phyloP scores from a whole-genome alignment of 2,797 vertebrate species.

The Pempheris klunzingeri region DNA sequence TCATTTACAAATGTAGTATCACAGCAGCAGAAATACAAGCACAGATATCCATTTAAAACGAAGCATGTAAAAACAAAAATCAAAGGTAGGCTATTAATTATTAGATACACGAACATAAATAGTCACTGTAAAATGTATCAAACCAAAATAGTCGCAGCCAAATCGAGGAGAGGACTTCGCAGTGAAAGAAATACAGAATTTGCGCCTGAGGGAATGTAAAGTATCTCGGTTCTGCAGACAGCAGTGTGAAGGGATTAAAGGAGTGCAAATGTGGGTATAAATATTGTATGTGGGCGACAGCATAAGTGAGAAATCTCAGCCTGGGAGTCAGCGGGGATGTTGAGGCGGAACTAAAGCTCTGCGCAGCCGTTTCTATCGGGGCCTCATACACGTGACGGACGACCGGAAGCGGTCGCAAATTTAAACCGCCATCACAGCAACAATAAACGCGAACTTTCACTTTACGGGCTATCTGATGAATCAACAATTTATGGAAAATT shows the following conservation, averaged over 20 bases:
- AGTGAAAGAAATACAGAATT: not conserved
- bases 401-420: conserved; percentile 72
- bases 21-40: not conserved
- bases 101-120: not conserved
- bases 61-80: not conserved
- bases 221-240: not conserved
- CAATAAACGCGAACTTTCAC: conserved; percentile 65
- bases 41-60: not conserved
- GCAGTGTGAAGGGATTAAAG: not conserved
- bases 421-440: conserved; percentile 74
- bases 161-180: not conserved
- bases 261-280: not conserved
- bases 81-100: not conserved
- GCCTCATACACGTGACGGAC: conserved; percentile 46
- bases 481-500: conserved; percentile 16
- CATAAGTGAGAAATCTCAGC: not conserved
- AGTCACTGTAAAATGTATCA: not conserved
- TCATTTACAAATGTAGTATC: not conserved
- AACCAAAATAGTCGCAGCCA: not conserved
- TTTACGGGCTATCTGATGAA: conserved; percentile 11
- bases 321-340: not conserved
- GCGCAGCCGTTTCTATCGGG: conserved; percentile 46
- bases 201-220: not conserved
- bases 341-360: conserved; percentile 53
- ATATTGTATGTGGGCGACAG: not conserved